Conservation (phyloP, 2,797 vertebrate species). For the Falco rusticolus region DNA sequence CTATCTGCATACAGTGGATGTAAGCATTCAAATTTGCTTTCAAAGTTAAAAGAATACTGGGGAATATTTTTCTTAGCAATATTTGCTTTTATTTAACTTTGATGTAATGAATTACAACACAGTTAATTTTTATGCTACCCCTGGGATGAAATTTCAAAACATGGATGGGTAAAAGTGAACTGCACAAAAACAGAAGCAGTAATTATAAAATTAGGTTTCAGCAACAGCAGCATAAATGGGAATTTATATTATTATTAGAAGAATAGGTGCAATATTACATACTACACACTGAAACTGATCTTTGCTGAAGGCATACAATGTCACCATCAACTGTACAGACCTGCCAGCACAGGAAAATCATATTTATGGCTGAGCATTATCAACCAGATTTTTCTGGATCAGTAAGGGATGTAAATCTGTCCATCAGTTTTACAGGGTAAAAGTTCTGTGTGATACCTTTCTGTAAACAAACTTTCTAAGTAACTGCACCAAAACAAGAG, state of each 20-base stretch:
- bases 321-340: not conserved
- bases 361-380: not conserved
- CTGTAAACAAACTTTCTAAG: not conserved
- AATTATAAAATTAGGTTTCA: not conserved
- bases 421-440: not conserved
- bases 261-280: not conserved
- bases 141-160: not conserved
- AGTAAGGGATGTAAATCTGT: not conserved
- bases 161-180: not conserved
- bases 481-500: not conserved
- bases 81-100: not conserved
- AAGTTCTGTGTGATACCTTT: not conserved
- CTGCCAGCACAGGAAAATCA: not conserved
- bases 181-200: not conserved
- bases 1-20: not conserved
- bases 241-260: not conserved
- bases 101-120: not conserved
- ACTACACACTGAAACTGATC: not conserved
- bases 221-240: not conserved
- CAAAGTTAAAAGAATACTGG: not conserved
- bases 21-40: not conserved
- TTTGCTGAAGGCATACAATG: not conserved
- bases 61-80: not conserved
- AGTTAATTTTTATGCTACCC: not conserved
- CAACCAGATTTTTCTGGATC: not conserved